Conservation (phyloP, 2,888 invertebrate genomes). For the Antheraea yamamai region DNA sequence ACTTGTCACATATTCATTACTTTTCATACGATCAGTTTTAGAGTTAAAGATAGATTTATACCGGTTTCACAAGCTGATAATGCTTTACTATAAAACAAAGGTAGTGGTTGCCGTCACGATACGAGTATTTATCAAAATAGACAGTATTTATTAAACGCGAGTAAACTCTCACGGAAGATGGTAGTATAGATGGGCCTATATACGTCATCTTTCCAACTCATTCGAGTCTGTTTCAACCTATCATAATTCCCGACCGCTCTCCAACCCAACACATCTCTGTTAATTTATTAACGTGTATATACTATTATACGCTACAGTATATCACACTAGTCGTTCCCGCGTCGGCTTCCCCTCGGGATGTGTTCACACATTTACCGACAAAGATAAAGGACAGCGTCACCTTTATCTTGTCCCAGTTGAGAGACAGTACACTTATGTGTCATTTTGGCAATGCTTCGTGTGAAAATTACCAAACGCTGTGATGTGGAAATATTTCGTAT, state of each 20-base stretch:
- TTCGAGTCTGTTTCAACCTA: background rate
- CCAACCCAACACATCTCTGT: background rate
- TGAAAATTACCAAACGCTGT: background rate
- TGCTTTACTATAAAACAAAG: background rate
- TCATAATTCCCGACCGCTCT: background rate
- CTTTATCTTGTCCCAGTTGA: background rate
- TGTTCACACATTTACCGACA: background rate
- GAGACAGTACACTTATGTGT: background rate
- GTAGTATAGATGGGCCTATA: background rate
- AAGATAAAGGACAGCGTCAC: conserved; percentile 4
- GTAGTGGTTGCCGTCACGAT: too few relatives aligned
- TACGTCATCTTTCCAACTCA: background rate
- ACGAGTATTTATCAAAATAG: too few relatives aligned
- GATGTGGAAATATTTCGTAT: background rate
- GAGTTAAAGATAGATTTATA: too few relatives aligned
- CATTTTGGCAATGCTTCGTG: background rate
- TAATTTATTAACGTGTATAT: conserved; percentile 7
- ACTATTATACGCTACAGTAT: background rate
- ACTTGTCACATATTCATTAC: too few relatives aligned
- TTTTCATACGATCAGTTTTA: too few relatives aligned
- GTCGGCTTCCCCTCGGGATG: background rate
- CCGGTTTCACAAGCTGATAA: too few relatives aligned
- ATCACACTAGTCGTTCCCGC: background rate
- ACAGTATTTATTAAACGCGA: too few relatives aligned
- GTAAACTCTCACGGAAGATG: background rate